Evolutionary conservation across 2,797 vertebrate species (phyloP), one percentile per base, ranked within the genome.

Genomic region (Gorsachius magnificus): DNA sequence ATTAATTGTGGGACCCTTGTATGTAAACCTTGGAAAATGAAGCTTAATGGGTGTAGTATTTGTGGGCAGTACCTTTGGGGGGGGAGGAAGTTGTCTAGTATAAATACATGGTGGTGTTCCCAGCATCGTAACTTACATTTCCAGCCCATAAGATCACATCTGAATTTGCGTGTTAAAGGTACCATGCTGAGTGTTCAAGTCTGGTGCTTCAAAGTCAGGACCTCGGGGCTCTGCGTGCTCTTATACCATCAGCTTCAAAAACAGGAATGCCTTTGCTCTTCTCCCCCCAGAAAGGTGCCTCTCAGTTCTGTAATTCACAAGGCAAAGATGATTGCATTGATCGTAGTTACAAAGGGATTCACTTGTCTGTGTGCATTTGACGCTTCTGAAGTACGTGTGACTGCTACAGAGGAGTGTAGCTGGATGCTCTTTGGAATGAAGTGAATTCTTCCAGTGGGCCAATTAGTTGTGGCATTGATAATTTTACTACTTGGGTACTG

Each of bases 1-100:
- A 64, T 97, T 96, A 92, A 87, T 95, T 88, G 50, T 96, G 92
- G 48, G 48, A 4, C 91, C 72, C 71, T 28, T 79, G 28, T 2
- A n/a, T 54, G 89, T 56, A 56, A 87, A 48, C 63, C 82, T 79
- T 65, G 66, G 57, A 33, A 48, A 33, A 21, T 36, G 14, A n/a
- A 76, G 58, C 56, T 81, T 5, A 4, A 76, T 51, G 66, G n/a
- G 35, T 93, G 75, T 77, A 89, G 83, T 84, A 28, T 95, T 80
- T 80, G 53, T 87, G 69, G 28, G 51, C 58, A 35, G 25, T 24
- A 36, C 48, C 61, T 66, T 24, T 29, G 36, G 41, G 15, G 41
- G 41, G 14, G 43, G 11, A 35, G 41, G 61, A 13, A 4, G 31
- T 28, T 33, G 33, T 10, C 54, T 56, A 24, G 51, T 38, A 16